Conservation (phyloP, 2,888 invertebrate species). For the Oscheius onirici region DNA sequence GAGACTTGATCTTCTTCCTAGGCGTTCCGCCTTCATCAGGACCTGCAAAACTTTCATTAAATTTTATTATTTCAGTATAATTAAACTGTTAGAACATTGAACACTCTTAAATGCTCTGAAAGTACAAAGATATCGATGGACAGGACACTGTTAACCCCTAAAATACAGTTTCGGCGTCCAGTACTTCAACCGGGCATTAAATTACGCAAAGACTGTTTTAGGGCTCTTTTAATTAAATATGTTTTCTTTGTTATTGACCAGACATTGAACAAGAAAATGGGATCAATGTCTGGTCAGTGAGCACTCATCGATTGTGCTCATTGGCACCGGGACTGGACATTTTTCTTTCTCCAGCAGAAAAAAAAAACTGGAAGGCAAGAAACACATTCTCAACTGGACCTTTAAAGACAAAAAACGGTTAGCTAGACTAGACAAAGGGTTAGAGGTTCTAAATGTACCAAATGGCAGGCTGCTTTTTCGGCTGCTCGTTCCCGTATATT, state of each 20-base stretch:
- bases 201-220: no score
- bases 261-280: no score
- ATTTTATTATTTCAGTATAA: neutral
- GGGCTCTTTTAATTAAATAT: no score
- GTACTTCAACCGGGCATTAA: no score
- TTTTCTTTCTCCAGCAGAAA: neutral
- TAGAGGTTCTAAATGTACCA: neutral
- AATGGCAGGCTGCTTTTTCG: constrained; percentile 55
- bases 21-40: constrained; percentile 72
- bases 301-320: no score
- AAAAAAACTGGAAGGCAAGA: constrained; percentile 3
- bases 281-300: no score
- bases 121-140: neutral
- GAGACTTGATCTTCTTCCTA: constrained; percentile 71
- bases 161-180: no score
- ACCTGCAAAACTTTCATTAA: constrained; percentile 53
- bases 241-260: no score
- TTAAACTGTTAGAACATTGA: constrained; percentile 9
- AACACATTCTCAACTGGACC: constrained; percentile 5
- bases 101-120: neutral
- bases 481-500: constrained; percentile 61
- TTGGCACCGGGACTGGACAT: neutral
- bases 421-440: neutral
- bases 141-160: no score
- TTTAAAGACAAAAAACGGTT: neutral